Conservation (phyloP, 1,140 invertebrate species). For the Megalopta genalis region DNA sequence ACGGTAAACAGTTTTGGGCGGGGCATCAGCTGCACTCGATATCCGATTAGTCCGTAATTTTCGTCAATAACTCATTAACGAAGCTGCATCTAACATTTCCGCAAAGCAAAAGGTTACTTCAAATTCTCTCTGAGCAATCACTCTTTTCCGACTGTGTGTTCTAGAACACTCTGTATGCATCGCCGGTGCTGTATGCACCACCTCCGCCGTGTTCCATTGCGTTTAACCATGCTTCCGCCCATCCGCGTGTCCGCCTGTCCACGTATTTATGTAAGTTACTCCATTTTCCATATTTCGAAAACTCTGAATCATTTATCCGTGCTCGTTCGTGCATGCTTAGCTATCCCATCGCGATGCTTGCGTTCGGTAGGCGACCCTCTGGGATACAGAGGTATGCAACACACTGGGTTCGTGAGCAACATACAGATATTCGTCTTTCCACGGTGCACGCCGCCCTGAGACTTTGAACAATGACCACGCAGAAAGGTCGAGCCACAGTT, state of each 20-base stretch:
- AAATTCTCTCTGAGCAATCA: no score
- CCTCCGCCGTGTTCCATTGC: slow-evolving; percentile 1
- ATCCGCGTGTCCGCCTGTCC: background rate
- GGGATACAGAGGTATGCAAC: slow-evolving; percentile 59
- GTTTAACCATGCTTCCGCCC: background rate
- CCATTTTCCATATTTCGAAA: slow-evolving; percentile 71
- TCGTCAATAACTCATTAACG: no score
- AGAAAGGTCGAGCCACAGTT: slow-evolving; percentile 49
- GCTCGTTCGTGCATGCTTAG: slow-evolving; percentile 65
- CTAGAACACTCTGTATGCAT: background rate
- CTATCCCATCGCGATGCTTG: slow-evolving; percentile 30
- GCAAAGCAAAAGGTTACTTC: no score
- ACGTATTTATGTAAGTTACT: slow-evolving; percentile 56
- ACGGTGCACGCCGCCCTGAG: slow-evolving; percentile 29
- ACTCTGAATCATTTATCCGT: slow-evolving; percentile 71
- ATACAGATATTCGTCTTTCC: slow-evolving; percentile 58
- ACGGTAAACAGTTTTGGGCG: no score
- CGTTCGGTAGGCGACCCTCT: slow-evolving; percentile 35
- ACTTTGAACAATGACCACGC: slow-evolving; percentile 60
- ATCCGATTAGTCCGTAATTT: no score
- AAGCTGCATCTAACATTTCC: no score
- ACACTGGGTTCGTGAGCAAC: slow-evolving; percentile 53
- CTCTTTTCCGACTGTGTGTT: no score
- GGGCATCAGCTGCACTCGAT: no score
- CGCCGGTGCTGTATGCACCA: background rate